phyloP scores from a whole-genome alignment of 2,888 invertebrate genomes.

The Dryocosmus kuriphilus region DNA sequence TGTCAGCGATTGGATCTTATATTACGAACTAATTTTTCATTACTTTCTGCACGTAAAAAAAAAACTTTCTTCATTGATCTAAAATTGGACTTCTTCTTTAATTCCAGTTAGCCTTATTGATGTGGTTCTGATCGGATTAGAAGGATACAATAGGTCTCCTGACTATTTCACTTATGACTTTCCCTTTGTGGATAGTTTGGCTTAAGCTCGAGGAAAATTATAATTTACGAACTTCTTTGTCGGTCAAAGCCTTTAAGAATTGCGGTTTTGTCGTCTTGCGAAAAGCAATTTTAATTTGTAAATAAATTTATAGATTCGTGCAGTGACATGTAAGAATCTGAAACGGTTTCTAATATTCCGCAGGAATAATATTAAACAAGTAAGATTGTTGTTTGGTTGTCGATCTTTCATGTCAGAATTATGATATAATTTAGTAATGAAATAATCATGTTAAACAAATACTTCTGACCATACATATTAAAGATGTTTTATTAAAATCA shows the following conservation, averaged over 20 bases:
- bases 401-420: too few species aligned
- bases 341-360: too few species aligned
- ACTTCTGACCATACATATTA: too few species aligned
- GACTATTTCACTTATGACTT: slow-evolving; percentile 14
- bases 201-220: background rate
- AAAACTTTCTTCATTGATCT: background rate
- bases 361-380: too few species aligned
- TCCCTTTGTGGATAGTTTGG: background rate
- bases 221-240: background rate
- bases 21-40: background rate
- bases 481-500: too few species aligned
- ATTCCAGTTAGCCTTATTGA: background rate
- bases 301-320: background rate
- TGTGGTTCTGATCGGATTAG: slow-evolving; percentile 10
- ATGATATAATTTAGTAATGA: too few species aligned
- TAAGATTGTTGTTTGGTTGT: too few species aligned
- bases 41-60: background rate
- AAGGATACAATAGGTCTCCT: slow-evolving; percentile 14
- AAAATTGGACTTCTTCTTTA: background rate
- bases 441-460: too few species aligned
- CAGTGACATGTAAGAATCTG: too few species aligned
- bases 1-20: background rate
- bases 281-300: background rate
- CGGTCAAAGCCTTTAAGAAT: background rate
- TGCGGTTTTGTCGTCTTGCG: background rate